Base-by-base conservation (phyloP, 2,113 vertebrate species). In the Fulica atra region DNA sequence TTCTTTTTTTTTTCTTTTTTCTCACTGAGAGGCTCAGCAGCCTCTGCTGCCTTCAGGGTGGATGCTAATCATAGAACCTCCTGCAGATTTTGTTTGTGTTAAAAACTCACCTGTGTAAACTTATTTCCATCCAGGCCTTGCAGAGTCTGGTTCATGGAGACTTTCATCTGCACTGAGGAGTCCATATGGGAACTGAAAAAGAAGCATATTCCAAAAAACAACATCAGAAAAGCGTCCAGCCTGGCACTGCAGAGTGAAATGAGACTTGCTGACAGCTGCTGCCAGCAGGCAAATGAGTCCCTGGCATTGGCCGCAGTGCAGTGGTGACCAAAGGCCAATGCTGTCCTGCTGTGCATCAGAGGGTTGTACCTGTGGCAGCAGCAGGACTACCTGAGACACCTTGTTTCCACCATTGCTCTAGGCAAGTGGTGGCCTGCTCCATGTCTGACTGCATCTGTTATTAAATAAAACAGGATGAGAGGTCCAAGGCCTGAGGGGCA, bases 301-400 rank as follows among this genome's bases (percentile, higher is more conserved):
- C 38, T 54, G 65, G 60, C 3, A 0, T 7, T 21, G 16, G 35
- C 5, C 19, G 8, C 68, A 51, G 48, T 2, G 25, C 66, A n/a
- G 14, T 23, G 50, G 13, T 86, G 44, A 82, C 10, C 24, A 56
- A 65, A 76, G 31, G 53, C 16, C 42, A 60, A 25, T 13, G 2
- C 38, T 11, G 2, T 51, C 33, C 29, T 17, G 69, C 23, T 0
- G 0, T 56, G 33, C 9, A 38, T 2, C 0, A 18, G 36, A 82
- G 4, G 3, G 16, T 3, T 79, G 28, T 63, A 24, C 15, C 23
- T 81, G 48, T 54, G 60, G 54, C 51, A 93, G 72, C 9, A 76
- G 71, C 51, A 86, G 68, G 53, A 53, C 46, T 29, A 46, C 46
- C n/a, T 28, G 16, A 31, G 13, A 86, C 25, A 19, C 40, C 2